A percentile compares a stretch with the other conserved stretches of the same genome.
phyloP scores from a whole-genome alignment of 2,888 invertebrate species.

The Spatulosminthurus flaviceps region DNA sequence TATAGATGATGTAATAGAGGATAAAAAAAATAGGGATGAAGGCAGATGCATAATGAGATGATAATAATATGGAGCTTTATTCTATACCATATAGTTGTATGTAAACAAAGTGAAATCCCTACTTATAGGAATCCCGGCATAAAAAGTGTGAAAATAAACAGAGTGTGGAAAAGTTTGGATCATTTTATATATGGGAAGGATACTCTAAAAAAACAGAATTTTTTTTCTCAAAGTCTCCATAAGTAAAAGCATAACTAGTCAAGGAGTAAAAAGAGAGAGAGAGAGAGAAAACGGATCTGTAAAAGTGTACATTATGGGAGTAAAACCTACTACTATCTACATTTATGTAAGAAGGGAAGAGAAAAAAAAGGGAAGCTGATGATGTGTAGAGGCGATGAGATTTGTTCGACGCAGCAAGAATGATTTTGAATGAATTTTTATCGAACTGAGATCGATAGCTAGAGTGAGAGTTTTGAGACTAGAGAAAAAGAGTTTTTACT shows the following conservation, averaged over 20 bases:
- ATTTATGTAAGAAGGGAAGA: conserved; percentile 23
- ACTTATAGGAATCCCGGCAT: neutral
- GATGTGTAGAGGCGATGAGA: conserved; percentile 52
- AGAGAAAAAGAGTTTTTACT: neutral
- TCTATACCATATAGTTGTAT: neutral
- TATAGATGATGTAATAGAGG: neutral
- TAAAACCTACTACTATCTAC: neutral
- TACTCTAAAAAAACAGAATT: neutral
- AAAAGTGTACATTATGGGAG: neutral
- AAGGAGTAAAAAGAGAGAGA: no score
- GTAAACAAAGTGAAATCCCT: neutral
- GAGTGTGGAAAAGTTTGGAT: neutral
- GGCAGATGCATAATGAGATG: conserved; percentile 22
- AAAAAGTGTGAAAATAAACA: conserved; percentile 23
- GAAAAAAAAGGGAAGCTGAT: conserved; percentile 46
- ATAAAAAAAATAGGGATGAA: no score
- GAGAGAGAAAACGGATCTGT: conserved; percentile 1
- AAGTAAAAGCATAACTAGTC: no score
- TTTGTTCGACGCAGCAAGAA: conserved; percentile 48
- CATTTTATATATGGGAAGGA: neutral
- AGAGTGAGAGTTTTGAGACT: conserved; percentile 27
- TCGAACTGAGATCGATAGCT: conserved; percentile 44
- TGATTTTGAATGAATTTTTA: conserved; percentile 50
- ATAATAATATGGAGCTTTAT: conserved; percentile 26
- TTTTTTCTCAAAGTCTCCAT: neutral